These are phyloP conservation scores for Chirona hameri DNA, from an alignment of 2,888 invertebrate species.

Conservation along the genomic window DNA sequence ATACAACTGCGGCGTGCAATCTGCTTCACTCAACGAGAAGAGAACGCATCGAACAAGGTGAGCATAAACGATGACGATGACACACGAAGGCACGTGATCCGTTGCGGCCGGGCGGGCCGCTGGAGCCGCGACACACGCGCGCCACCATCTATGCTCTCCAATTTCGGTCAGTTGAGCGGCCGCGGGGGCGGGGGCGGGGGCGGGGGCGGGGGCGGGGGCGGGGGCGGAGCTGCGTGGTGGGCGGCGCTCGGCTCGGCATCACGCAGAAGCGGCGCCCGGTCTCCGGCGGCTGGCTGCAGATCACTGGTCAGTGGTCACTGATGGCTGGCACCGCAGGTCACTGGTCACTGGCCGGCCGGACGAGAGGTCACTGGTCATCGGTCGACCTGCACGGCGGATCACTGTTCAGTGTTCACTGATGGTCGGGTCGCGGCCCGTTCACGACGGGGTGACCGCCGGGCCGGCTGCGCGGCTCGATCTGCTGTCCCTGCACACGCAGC, in stretches of 20 bases:
- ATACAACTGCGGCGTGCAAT: slow-evolving; percentile 9
- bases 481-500: not conserved
- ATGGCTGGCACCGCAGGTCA: too few species aligned
- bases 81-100: not conserved
- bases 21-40: slow-evolving; percentile 4
- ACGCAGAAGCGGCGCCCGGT: too few species aligned
- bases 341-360: not conserved
- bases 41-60: slow-evolving; percentile 1
- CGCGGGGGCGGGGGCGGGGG: not conserved
- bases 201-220: not conserved
- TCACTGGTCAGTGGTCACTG: too few species aligned
- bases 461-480: not conserved
- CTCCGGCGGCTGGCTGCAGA: too few species aligned
- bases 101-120: not conserved
- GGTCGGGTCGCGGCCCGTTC: not conserved
- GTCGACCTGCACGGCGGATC: not conserved
- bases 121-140: not conserved
- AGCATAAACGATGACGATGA: slow-evolving; percentile 23
- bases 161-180: not conserved
- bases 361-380: too few species aligned
- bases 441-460: not conserved
- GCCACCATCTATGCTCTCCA: slow-evolving; percentile 2
- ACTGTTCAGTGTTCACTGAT: not conserved
- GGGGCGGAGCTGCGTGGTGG: not conserved
- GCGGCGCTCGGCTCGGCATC: too few species aligned